Base-by-base conservation (phyloP, 2,113 vertebrate species). In the Melospiza melodia region DNA sequence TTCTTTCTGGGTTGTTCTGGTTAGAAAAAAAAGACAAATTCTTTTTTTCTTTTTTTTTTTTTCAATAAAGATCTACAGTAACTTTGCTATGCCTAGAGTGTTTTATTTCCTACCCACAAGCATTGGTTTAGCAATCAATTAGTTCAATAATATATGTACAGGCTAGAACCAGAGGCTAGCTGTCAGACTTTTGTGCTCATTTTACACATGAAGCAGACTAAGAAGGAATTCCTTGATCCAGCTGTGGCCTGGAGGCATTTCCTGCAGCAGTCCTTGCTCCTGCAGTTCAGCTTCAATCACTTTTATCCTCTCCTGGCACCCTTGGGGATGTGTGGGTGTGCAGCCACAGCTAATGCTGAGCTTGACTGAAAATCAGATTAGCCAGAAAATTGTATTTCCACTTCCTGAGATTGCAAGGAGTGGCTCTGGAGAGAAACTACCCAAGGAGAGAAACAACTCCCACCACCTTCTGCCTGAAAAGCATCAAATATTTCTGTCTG, bases 31-130 rank as follows among this genome's bases (percentile, higher is more conserved):
- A 84, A 94, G 68, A 92, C 31, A 76, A 86, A 39, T 39, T 39
- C 39, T 39, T 39, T 39, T 39, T 39, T 39, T 39, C 39, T 37
- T 37, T 37, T 37, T 37, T 37, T 39, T 74, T 74, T 35, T 68
- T 51, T 1, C 97, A 98, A 97, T 97, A 97, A 98, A 98, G 96
- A 92, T 93, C 94, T 95, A 30, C 89, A 84, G 91, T 96, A 96
- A 95, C 63, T 83, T 96, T 84, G 52, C 72, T 49, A 80, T 52
- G 96, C 79, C 46, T 97, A 31, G 63, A 96, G 95, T 96, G 96
- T 97, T 97, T 98, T 96, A 88, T 97, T 97, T 97, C 95, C 94
- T 95, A n/a, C 15, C 28, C 62, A 18, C 12, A 67, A 92, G 65
- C 35, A 0, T 7, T 88, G 83, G 6, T 55, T 82, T 54, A 89